Conservation (phyloP, 1,140 invertebrate genomes). For the Drosophila varians region DNA sequence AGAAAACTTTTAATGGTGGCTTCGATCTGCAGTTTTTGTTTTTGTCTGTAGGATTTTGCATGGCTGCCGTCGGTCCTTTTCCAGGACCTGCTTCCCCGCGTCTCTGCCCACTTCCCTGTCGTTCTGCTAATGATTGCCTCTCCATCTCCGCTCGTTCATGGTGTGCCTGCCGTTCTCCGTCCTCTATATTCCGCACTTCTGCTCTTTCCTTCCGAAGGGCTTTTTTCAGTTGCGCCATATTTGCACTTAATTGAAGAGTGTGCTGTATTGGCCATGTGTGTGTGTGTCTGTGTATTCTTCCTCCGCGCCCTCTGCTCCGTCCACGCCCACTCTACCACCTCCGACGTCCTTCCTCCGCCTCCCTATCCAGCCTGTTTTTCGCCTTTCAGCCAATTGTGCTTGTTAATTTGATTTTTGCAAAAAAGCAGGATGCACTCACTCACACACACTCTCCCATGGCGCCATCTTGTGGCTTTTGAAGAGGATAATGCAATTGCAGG, state of each 20-base stretch:
- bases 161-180: neutral
- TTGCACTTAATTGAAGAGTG: constrained; percentile 76
- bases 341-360: neutral
- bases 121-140: constrained; percentile 79
- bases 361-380: constrained; percentile 1
- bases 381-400: constrained; percentile 75
- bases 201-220: constrained; percentile 19
- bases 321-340: neutral
- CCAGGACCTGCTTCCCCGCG: constrained; percentile 3
- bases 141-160: constrained; percentile 15
- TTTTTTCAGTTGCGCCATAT: constrained; percentile 73
- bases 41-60: constrained; percentile 66
- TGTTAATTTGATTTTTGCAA: constrained; percentile 74
- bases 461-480: constrained; percentile 70
- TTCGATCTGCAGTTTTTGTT: constrained; percentile 56
- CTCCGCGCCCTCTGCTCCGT: too few species aligned
- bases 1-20: constrained; percentile 72
- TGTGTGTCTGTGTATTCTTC: constrained; percentile 13
- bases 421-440: constrained; percentile 17
- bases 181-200: neutral
- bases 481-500: constrained; percentile 38
- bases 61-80: constrained; percentile 47
- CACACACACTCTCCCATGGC: constrained; percentile 18
- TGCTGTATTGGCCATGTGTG: constrained; percentile 33
- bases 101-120: constrained; percentile 38